A percentile compares a stretch with the other conserved stretches of the same genome.
Conservation (phyloP, 2,888 invertebrate species). For the Eupithecia insigniata region DNA sequence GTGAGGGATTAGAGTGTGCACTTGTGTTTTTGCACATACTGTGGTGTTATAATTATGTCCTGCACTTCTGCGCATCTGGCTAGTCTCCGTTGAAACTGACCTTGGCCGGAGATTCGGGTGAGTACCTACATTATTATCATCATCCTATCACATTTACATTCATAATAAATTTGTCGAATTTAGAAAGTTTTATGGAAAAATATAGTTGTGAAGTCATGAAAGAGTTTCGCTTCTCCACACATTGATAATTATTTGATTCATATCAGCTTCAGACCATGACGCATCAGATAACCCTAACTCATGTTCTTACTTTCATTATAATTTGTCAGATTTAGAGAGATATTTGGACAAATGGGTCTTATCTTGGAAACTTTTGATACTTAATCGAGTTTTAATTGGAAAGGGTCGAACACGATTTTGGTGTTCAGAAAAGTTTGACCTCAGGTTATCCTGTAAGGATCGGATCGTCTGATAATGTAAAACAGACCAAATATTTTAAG, state of each 20-base stretch:
- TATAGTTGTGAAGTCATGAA: too few species aligned
- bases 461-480: not conserved
- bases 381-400: constrained; percentile 19
- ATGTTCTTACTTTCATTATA: constrained; percentile 31
- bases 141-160: too few species aligned
- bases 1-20: too few species aligned
- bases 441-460: not conserved
- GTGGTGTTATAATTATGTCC: too few species aligned
- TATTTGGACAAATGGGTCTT: constrained; percentile 6
- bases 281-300: constrained; percentile 18
- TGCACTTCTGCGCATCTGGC: too few species aligned
- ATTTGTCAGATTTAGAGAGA: constrained; percentile 20
- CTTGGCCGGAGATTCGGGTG: too few species aligned
- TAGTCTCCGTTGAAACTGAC: too few species aligned
- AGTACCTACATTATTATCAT: too few species aligned
- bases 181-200: too few species aligned
- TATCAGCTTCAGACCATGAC: constrained; percentile 24
- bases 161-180: too few species aligned
- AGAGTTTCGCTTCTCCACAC: constrained; percentile 22
- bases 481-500: not conserved
- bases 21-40: too few species aligned
- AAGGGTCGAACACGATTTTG: constrained; percentile 4
- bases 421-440: constrained; percentile 2
- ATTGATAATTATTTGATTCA: not conserved
- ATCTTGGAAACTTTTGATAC: constrained; percentile 7